phyloP scores from a whole-genome alignment of 2,113 vertebrate species.

The human region GRCh38 chr1:201966001-201966500 shows the following conservation, averaged over 20 bases:
- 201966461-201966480: neutral
- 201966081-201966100: neutral
- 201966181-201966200: neutral
- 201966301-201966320: too few species aligned
- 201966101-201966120: neutral
- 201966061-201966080: neutral
- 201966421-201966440: neutral
- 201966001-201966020: neutral
- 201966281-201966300: neutral
- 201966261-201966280: neutral
- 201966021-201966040: neutral
- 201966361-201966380: too few species aligned
- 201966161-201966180: neutral
- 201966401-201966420: neutral
- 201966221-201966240: neutral
- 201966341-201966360: neutral
- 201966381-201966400: too few species aligned
- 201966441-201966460: neutral
- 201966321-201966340: neutral
- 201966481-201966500: neutral
- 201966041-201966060: neutral
- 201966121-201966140: neutral
- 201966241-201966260: neutral
- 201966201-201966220: too few species aligned
- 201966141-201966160: neutral